A percentile compares a stretch with the other conserved stretches of the same genome.
Conservation (phyloP, 2,797 vertebrate species). For the Salmo trutta region DNA sequence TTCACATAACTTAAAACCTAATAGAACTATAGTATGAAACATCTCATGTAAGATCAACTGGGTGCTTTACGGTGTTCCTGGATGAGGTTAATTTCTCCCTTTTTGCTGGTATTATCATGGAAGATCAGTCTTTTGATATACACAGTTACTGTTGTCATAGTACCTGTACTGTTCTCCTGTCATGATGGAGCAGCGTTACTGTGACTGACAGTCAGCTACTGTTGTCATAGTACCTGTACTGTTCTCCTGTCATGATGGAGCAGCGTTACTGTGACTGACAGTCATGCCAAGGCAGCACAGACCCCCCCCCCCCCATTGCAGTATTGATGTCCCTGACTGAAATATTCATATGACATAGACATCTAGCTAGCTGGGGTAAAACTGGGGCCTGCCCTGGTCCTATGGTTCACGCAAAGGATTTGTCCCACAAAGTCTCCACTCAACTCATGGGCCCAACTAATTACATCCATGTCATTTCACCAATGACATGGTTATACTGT, state of each 20-base stretch:
- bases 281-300: not conserved
- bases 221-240: no score
- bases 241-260: no score
- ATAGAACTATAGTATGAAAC: no score
- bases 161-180: not conserved
- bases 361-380: not conserved
- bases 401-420: not conserved
- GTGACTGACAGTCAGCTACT: not conserved
- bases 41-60: no score
- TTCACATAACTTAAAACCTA: not conserved
- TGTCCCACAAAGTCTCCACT: not conserved
- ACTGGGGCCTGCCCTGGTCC: not conserved
- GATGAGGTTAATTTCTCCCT: not conserved
- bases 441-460: no score
- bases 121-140: no score
- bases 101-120: not conserved
- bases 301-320: slow-evolving; percentile 11
- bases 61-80: no score
- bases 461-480: no score
- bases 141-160: no score
- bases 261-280: not conserved
- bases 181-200: not conserved
- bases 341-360: slow-evolving; percentile 27
- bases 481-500: no score
- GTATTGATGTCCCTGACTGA: slow-evolving; percentile 34